Percentiles rank a stretch among this genome's conserved stretches.
phyloP scores from a whole-genome alignment of 2,888 invertebrate species.

The Griposia aprilina region DNA sequence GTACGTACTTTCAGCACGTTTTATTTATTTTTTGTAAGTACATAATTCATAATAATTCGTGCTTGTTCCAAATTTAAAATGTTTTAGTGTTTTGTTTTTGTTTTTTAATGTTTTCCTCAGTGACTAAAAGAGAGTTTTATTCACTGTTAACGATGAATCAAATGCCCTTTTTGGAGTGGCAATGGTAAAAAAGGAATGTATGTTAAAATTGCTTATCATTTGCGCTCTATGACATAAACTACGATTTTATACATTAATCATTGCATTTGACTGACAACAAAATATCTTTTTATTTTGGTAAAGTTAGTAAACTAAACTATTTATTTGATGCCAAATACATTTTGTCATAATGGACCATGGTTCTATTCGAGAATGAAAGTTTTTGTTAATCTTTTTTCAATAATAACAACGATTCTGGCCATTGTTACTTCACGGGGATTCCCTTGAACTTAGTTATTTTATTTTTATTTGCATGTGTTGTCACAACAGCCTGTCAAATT shows the following conservation, averaged over 20 bases:
- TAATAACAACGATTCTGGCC: background rate
- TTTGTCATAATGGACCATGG: background rate
- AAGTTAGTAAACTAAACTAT: background rate
- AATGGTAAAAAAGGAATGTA: no score
- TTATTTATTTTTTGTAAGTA: no score
- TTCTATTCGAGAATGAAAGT: background rate
- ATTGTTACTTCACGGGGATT: background rate
- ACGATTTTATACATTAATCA: background rate
- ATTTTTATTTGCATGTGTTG: slow-evolving; percentile 1
- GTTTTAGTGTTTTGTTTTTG: no score
- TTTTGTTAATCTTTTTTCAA: background rate
- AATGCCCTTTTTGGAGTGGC: no score
- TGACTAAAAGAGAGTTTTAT: no score
- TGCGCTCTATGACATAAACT: background rate
- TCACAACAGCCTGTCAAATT: background rate
- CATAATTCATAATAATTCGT: no score
- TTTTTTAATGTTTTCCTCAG: no score
- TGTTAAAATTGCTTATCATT: background rate
- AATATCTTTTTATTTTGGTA: background rate
- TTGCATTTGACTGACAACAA: background rate
- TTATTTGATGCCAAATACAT: background rate
- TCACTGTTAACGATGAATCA: no score
- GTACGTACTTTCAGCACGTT: no score
- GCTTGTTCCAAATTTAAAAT: no score
- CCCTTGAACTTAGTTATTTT: slow-evolving; percentile 4